Evolutionary conservation across 2,888 invertebrate genomes (phyloP), one percentile per base, ranked within the genome.

Genomic region (Acanthosepion esculentum): DNA sequence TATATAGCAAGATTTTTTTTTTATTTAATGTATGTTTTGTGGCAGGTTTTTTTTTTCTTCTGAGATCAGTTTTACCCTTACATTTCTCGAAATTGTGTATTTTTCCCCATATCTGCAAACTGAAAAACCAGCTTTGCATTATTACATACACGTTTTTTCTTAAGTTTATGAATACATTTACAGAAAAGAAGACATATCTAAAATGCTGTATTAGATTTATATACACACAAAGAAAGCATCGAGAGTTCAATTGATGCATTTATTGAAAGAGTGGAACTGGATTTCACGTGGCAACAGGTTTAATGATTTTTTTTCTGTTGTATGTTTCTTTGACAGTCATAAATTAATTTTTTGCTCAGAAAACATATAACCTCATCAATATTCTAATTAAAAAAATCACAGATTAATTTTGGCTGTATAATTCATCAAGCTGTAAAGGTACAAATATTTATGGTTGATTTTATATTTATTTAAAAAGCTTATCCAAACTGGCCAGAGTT

Each of bases 21-120:
- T 20, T 7, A 59, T 59, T 59, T 59, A 59, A 59, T 20, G 59
- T 20, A 59, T 59, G 26, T 55, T 59, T 59, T 59, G 23, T 59
- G 6, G 59, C 23, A 23, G 23, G 0, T 59, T 59, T 23, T 78
- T 78, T n/a, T 59, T 23, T 78, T 78, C 15, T 29, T 78, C 78
- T 78, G 78, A 78, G 78, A 78, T 78, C 78, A 78, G n/a, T 78
- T 78, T n/a, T 78, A 78, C 78, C 78, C 78, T 78, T 78, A n/a
- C 12, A n/a, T 78, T 78, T 78, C 78, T 78, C 78, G n/a, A 78
- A 78, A 78, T 78, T 78, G 78, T 78, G n/a, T n/a, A n/a, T 78
- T 78, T 78, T 78, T 29, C 8, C 64, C 78, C 78, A 78, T 78
- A 78, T 78, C 29, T 78, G 12, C 78, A 29, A 78, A 29, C 78